phyloP scores from a whole-genome alignment of 2,797 vertebrate genomes.

The Anas acuta region DNA sequence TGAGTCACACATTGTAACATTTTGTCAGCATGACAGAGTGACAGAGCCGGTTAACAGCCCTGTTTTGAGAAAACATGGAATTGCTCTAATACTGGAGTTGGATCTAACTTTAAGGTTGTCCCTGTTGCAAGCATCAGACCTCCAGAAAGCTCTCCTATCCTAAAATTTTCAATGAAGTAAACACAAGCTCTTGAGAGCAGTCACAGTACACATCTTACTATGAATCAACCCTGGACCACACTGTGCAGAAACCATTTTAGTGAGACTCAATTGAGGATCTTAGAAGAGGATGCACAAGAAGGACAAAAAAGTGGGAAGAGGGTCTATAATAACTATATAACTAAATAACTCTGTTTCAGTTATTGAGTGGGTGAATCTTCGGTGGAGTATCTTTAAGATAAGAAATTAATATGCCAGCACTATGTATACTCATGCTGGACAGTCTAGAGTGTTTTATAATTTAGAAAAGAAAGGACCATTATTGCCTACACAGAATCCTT shows the following conservation, averaged over 20 bases:
- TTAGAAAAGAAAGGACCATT: neutral
- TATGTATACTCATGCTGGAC: neutral
- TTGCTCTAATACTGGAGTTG: neutral
- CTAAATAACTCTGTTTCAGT: neutral
- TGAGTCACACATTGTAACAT: neutral
- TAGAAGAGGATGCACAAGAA: neutral
- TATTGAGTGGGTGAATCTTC: neutral
- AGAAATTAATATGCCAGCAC: neutral
- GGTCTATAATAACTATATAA: too few species aligned
- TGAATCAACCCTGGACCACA: neutral
- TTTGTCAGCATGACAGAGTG: neutral
- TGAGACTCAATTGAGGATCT: neutral
- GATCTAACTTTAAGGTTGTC: neutral
- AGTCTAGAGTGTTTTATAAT: neutral
- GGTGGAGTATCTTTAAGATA: neutral
- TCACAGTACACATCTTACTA: neutral
- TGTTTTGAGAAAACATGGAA: neutral
- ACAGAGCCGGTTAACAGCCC: neutral
- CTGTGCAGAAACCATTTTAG: neutral
- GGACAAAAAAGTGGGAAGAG: neutral
- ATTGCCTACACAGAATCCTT: neutral
- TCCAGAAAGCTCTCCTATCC: neutral
- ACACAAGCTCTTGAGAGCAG: neutral
- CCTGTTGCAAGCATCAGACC: neutral
- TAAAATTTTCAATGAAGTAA: neutral